phyloP scores from a whole-genome alignment of 2,888 invertebrate genomes.

The Dorcus hopei region DNA sequence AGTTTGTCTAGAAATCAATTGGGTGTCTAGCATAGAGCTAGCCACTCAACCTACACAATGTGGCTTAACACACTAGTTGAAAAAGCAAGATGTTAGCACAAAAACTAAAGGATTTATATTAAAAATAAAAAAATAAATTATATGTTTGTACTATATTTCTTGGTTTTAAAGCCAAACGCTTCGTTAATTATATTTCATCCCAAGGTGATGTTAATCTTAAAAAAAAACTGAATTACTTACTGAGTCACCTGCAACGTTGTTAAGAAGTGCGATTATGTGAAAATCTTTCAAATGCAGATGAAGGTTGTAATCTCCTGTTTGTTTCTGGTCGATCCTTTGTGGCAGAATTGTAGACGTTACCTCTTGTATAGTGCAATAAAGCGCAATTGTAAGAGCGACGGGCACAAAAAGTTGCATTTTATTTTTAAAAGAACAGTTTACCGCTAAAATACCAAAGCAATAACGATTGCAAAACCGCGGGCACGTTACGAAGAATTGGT shows the following conservation, averaged over 20 bases:
- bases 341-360: not conserved
- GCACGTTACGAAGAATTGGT: not conserved
- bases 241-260: constrained; percentile 54
- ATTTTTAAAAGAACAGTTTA: constrained; percentile 7
- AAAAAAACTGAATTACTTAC: constrained; percentile 10
- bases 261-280: constrained; percentile 66
- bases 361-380: not conserved
- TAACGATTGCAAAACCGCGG: constrained; percentile 6
- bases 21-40: no score
- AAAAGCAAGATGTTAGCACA: no score
- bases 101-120: no score
- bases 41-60: no score
- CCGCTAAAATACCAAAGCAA: not conserved
- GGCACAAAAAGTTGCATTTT: not conserved
- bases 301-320: constrained; percentile 75
- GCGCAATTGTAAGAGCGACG: not conserved
- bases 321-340: constrained; percentile 63
- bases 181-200: no score
- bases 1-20: no score
- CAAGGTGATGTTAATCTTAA: no score
- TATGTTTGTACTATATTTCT: no score
- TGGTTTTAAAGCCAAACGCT: no score
- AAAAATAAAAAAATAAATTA: no score
- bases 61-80: no score
- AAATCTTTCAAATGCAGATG: constrained; percentile 77